Percentiles rank a stretch among this genome's conserved stretches.
Conservation (phyloP, 2,888 invertebrate genomes). For the Drosophila tripunctata region DNA sequence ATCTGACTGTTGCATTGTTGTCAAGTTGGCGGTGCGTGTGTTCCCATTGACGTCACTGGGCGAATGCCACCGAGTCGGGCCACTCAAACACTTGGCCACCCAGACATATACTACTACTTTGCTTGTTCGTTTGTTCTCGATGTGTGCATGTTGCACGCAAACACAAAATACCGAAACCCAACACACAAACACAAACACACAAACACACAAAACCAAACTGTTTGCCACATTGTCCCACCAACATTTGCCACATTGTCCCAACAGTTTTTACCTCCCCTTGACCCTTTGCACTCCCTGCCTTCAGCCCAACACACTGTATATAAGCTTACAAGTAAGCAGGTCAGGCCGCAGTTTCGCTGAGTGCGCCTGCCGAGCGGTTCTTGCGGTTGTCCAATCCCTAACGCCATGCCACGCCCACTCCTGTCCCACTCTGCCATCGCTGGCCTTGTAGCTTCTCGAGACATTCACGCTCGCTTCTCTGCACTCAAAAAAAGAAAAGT, state of each 20-base stretch:
- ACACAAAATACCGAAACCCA: slow-evolving; percentile 55
- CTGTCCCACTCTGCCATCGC: not conserved
- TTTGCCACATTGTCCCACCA: slow-evolving; percentile 52
- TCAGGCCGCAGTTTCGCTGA: slow-evolving; percentile 68
- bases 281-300: not conserved
- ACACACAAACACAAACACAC: slow-evolving; percentile 49
- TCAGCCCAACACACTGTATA: slow-evolving; percentile 1
- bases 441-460: not conserved
- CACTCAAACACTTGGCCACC: not conserved
- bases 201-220: slow-evolving; percentile 51
- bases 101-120: slow-evolving; percentile 1
- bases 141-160: slow-evolving; percentile 76
- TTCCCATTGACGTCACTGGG: slow-evolving; percentile 67
- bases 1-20: slow-evolving; percentile 53
- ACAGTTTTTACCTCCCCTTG: not conserved
- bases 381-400: slow-evolving; percentile 53
- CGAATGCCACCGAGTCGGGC: not conserved
- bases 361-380: slow-evolving; percentile 68
- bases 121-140: slow-evolving; percentile 13
- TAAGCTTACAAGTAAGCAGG: slow-evolving; percentile 68
- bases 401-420: not conserved
- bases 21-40: slow-evolving; percentile 55
- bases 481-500: not conserved
- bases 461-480: not conserved
- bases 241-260: slow-evolving; percentile 55